These are phyloP conservation scores for Bursaphelenchus mucronatus DNA, from an alignment of 1,140 invertebrate genomes.

Conservation along the genomic window DNA sequence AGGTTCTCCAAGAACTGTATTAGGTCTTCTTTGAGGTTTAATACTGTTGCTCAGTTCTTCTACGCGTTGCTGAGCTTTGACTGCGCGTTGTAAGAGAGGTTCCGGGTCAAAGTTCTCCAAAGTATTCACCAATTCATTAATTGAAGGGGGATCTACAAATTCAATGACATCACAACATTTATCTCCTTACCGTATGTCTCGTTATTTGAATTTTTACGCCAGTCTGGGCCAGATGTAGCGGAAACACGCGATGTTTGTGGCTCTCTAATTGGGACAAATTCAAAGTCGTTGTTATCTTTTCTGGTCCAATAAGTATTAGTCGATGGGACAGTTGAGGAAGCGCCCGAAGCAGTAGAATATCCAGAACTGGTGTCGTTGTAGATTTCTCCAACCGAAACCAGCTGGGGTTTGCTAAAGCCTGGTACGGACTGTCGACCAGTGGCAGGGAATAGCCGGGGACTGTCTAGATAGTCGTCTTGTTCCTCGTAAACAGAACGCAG, in stretches of 20 bases:
- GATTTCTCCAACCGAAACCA: slow-evolving; percentile 13
- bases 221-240: not conserved
- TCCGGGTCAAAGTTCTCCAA: slow-evolving; percentile 16
- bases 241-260: not conserved
- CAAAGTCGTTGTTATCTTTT: slow-evolving; percentile 10
- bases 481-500: slow-evolving; percentile 15
- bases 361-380: slow-evolving; percentile 19
- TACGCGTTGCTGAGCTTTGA: slow-evolving; percentile 8
- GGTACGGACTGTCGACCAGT: slow-evolving; percentile 16
- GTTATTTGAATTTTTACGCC: not conserved
- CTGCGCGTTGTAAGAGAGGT: slow-evolving; percentile 12
- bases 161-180: too few relatives aligned
- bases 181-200: not conserved
- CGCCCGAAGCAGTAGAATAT: slow-evolving; percentile 17
- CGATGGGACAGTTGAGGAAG: slow-evolving; percentile 6
- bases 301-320: slow-evolving; percentile 18
- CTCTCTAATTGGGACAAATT: slow-evolving; percentile 19
- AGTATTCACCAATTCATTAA: slow-evolving; percentile 12
- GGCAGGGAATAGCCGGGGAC: not conserved
- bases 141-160: slow-evolving; percentile 1
- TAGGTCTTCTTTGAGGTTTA: slow-evolving; percentile 1
- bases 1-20: slow-evolving; percentile 8
- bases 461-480: slow-evolving; percentile 9
- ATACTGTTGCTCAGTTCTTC: not conserved
- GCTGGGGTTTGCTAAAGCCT: slow-evolving; percentile 1